Evolutionary conservation across 1,140 invertebrate genomes (phyloP).

Genomic region (silkworm (Bombyx mori)): DNA sequence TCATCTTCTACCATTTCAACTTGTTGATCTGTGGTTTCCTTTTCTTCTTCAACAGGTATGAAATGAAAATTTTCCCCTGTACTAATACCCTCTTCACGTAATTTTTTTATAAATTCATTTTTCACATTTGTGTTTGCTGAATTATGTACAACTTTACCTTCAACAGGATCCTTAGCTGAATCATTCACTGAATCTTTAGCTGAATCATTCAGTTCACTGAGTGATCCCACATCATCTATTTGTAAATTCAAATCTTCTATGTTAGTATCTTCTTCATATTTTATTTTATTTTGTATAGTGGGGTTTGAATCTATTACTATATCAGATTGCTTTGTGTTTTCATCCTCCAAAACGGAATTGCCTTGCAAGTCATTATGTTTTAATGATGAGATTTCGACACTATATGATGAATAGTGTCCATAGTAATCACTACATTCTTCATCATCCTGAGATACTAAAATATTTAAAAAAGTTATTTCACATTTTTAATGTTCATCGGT

Average conservation of each 20-base stretch:
- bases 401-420: slow-evolving; percentile 34
- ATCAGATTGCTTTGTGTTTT: background rate
- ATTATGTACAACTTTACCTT: background rate
- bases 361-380: background rate
- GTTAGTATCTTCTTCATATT: slow-evolving; percentile 46
- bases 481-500: no score
- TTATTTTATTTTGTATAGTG: slow-evolving; percentile 20
- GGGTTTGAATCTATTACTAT: no score
- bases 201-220: no score
- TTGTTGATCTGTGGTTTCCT: background rate
- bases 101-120: slow-evolving; percentile 3
- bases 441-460: slow-evolving; percentile 59
- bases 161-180: no score
- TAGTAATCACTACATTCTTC: slow-evolving; percentile 43
- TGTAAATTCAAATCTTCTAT: slow-evolving; percentile 67
- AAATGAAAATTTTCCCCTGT: slow-evolving; percentile 10
- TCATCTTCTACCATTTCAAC: slow-evolving; percentile 9
- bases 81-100: slow-evolving; percentile 9
- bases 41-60: slow-evolving; percentile 8
- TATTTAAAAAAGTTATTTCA: background rate
- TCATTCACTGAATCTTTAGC: no score
- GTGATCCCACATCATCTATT: slow-evolving; percentile 24
- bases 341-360: background rate
- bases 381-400: slow-evolving; percentile 11
- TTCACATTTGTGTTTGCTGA: slow-evolving; percentile 14